Evolutionary conservation across 2,888 invertebrate genomes (phyloP), one percentile per base, ranked within the genome.

Genomic region (Drosophila yooni): DNA sequence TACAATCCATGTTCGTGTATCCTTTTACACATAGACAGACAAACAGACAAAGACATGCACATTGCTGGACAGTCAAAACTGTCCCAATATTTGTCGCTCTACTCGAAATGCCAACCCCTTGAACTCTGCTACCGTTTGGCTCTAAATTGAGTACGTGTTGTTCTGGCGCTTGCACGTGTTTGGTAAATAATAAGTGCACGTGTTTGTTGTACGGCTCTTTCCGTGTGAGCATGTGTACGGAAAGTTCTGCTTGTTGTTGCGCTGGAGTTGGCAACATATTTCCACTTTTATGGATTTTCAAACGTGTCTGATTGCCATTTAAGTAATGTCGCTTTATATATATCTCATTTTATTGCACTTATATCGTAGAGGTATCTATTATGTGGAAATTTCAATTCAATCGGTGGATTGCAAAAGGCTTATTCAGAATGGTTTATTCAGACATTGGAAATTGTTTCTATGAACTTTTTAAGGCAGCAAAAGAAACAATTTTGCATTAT

Each of bases 61-160:
- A 65, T 18, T 34, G 48, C 31, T 34, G 48, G 40, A 58, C 65
- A 40, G 50, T 34, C 21, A 51, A 57, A 69, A 81, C 54, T 67
- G 81, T 73, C 67, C 58, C 69, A 66, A 76, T 74, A 81, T 76
- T 74, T 83, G 87, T 70, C 58, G 68, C 74, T 69, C 71, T 70
- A 75, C 57, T 70, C 25, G 50, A 79, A 69, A 52, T 52, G 36
- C 36, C 6, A 60, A 57, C 51, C 51, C 53, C 58, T 48, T 52
- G 36, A 50, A 36, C 62, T 31, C 34, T 43, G 8, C 61, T 59
- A 48, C 10, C 67, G 76, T 82, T 81, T 76, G 62, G 66, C 76
- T 82, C 83, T 71, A 88, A 88, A 86, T 86, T 86, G 86, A 82
- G 86, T 86, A 87, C 86, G 86, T 88, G 86, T 87, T 88, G 82